Conservation (phyloP, 2,888 invertebrate species). For the Chrysolina haemoptera region DNA sequence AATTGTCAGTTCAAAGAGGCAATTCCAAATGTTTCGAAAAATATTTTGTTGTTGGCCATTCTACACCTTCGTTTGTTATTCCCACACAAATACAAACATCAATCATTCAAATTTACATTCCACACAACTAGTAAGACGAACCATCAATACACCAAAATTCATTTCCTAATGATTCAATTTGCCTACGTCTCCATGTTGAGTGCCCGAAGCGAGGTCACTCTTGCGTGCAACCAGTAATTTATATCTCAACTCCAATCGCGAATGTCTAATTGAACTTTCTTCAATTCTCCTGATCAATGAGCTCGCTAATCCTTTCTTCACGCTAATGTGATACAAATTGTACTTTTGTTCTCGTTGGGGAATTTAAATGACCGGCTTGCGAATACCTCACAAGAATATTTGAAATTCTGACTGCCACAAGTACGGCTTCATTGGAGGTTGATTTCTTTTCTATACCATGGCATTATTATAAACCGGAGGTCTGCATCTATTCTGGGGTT, state of each 20-base stretch:
- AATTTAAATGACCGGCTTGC: slow-evolving; percentile 13
- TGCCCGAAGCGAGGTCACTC: slow-evolving; percentile 12
- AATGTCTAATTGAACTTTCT: slow-evolving; percentile 25
- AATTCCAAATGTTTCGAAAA: too few relatives aligned
- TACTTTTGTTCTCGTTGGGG: slow-evolving; percentile 19
- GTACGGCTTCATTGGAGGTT: background rate
- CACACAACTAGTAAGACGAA: too few relatives aligned
- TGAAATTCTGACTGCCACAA: background rate
- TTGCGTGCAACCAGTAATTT: slow-evolving; percentile 17
- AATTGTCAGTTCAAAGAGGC: too few relatives aligned
- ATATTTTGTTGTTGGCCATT: too few relatives aligned
- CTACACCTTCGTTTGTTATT: too few relatives aligned
- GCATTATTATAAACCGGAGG: too few relatives aligned
- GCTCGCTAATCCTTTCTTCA: slow-evolving; percentile 16
- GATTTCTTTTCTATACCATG: background rate
- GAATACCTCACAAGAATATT: background rate
- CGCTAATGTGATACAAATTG: slow-evolving; percentile 31
- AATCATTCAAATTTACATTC: too few relatives aligned
- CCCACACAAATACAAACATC: too few relatives aligned
- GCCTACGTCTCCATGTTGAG: background rate
- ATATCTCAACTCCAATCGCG: slow-evolving; percentile 6
- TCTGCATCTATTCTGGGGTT: too few relatives aligned
- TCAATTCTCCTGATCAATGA: slow-evolving; percentile 24
- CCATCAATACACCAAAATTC: background rate
- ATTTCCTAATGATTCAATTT: slow-evolving; percentile 4